A percentile compares a stretch with the other conserved stretches of the same genome.
Conservation (phyloP, 2,888 invertebrate genomes). For the Camponotus fellah region DNA sequence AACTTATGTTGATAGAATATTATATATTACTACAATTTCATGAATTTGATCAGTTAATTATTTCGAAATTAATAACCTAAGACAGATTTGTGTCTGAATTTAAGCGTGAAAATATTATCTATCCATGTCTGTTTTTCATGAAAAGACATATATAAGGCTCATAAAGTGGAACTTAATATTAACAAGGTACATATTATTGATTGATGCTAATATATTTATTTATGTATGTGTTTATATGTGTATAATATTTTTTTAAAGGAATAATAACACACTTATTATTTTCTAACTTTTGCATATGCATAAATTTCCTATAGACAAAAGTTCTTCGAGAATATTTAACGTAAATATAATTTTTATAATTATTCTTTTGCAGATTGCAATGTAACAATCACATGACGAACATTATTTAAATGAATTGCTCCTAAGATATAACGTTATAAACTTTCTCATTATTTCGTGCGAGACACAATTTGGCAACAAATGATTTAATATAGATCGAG, state of each 20-base stretch:
- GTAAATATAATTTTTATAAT: constrained; percentile 7
- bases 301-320: not conserved
- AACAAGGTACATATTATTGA: not conserved
- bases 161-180: not conserved
- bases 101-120: not conserved
- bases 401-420: not conserved
- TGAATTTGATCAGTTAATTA: not conserved
- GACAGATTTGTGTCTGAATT: not conserved
- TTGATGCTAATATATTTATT: not conserved
- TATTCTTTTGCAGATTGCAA: not conserved
- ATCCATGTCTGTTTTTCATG: not conserved
- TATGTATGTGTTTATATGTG: not conserved
- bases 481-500: constrained; percentile 37
- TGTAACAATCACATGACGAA: not conserved
- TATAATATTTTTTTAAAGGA: not conserved
- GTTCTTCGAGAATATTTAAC: not conserved
- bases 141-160: not conserved
- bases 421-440: not conserved
- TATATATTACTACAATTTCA: not conserved
- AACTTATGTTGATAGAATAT: not conserved
- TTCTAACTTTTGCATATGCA: not conserved
- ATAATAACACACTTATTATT: not conserved
- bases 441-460: constrained; percentile 8
- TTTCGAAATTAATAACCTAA: not conserved
- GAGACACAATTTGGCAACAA: not conserved